These are phyloP conservation scores for Burhinus bistriatus DNA, from an alignment of 2,113 vertebrate species.

Conservation along the genomic window DNA sequence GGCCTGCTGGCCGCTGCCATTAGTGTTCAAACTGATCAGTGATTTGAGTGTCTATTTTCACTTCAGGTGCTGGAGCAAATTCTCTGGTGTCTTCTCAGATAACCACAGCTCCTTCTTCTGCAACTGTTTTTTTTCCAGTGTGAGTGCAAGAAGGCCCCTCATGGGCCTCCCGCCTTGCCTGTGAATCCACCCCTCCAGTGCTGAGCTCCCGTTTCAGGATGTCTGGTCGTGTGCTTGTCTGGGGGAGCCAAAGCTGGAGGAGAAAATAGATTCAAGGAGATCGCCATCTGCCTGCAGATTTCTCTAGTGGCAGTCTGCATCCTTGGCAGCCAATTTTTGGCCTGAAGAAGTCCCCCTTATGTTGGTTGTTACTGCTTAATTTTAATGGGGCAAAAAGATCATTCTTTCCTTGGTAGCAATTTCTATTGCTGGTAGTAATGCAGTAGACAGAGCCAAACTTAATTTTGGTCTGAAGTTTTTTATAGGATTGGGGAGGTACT, in stretches of 20 bases:
- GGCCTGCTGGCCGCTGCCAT: background rate
- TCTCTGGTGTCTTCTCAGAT: background rate
- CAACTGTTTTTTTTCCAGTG: background rate
- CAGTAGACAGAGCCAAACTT: background rate
- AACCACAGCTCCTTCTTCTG: background rate
- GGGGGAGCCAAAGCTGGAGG: background rate
- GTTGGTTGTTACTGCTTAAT: background rate
- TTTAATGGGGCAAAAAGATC: background rate
- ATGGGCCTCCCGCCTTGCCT: background rate
- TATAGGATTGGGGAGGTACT: background rate
- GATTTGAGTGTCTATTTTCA: background rate
- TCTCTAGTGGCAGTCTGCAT: background rate
- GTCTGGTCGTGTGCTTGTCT: background rate
- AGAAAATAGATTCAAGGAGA: background rate
- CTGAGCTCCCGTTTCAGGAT: background rate
- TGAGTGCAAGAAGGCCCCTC: background rate
- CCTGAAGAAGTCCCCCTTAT: background rate
- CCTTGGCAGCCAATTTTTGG: background rate
- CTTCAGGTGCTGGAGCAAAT: background rate
- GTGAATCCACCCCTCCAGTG: rapidly evolving
- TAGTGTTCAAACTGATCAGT: background rate
- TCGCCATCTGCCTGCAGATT: background rate
- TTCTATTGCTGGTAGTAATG: background rate
- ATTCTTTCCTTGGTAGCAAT: background rate
- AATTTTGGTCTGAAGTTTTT: background rate